Conservation (phyloP, 2,113 vertebrate species). For the Meleagris gallopavo region DNA sequence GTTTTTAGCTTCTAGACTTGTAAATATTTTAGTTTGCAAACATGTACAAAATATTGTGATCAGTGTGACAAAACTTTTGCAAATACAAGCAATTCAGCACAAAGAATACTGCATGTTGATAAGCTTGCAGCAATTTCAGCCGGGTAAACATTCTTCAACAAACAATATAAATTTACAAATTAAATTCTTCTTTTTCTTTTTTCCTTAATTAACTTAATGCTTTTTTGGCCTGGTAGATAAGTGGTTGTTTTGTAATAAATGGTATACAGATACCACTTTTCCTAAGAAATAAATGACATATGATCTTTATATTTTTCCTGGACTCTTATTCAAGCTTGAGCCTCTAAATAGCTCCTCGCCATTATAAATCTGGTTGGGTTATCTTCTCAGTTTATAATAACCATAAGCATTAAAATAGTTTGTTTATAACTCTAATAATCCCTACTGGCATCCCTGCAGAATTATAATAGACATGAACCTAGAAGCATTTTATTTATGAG, state of each 20-base stretch:
- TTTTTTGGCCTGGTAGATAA: background rate
- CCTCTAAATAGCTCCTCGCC: background rate
- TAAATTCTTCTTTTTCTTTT: background rate
- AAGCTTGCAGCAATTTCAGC: background rate
- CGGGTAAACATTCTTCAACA: background rate
- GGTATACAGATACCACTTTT: background rate
- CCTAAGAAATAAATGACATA: background rate
- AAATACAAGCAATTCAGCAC: background rate
- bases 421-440: background rate
- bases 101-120: background rate
- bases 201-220: background rate
- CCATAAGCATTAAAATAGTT: background rate
- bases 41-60: background rate
- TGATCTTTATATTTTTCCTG: background rate
- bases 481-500: background rate
- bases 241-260: background rate
- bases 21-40: background rate
- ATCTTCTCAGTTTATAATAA: slow-evolving; percentile 20
- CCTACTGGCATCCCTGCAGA: background rate
- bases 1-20: background rate
- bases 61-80: background rate
- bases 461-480: background rate
- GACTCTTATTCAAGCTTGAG: background rate
- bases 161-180: background rate
- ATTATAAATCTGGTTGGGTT: background rate